Evolutionary conservation across 2,888 invertebrate genomes (phyloP), one percentile per base, ranked within the genome.

Genomic region (Eilema depressum): DNA sequence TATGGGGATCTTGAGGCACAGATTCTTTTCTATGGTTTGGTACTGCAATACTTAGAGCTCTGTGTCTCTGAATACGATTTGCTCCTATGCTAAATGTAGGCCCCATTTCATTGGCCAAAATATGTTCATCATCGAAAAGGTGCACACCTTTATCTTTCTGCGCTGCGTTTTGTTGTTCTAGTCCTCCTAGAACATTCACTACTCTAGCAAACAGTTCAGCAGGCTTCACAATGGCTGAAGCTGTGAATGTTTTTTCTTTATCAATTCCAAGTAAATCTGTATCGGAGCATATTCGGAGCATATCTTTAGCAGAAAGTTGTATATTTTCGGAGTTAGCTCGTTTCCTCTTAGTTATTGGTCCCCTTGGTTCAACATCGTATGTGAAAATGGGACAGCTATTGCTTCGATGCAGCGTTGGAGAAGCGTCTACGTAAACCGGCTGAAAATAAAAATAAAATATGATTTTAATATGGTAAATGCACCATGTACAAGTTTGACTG

Each of bases 261-360:
- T 98, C 98, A 77, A 98, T 98, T 60, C 97, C 96, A 73, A 97
- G 96, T 62, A 98, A 93, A 89, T 98, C 98, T 0, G 97, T 97
- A 81, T 98, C 98, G 0, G 98, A 98, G 77, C 97, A 97, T 66
- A 97, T 96, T 70, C 97, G 96, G 7, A 97, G 90, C 89, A 95
- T 93, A 65, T 95, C 94, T 84, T 88, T 92, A n/a, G 90, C 88
- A 20, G 91, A 88, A 28, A 94, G 81, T 82, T 95, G 94, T 72
- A 96, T 96, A 73, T 96, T 96, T 88, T 97, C 96, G 0, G 97
- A 97, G 81, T 96, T 96, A 0, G 97, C 97, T 67, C 97, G 95
- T 85, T 93, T 96, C 79, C 95, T 95, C 77, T 93, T 96, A 75
- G 89, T 89, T 66, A 93, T 88, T 0, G 95, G 95, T 68, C 93